These are phyloP conservation scores for Drosophila nr. perissopoda DNA, from an alignment of 2,888 invertebrate genomes.

Conservation along the genomic window DNA sequence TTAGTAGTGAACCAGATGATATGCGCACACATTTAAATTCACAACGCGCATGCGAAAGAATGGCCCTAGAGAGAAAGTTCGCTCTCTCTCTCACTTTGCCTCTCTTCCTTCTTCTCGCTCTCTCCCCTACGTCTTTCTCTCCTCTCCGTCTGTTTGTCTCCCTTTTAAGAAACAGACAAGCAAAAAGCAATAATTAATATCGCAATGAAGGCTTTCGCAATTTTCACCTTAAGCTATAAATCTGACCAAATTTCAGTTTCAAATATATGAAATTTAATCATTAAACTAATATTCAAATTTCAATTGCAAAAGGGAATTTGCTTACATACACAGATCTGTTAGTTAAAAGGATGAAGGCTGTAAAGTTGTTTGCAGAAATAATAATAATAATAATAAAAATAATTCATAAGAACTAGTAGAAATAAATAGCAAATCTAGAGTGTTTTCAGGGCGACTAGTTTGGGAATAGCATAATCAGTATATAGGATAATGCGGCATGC, in stretches of 20 bases:
- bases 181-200: background rate
- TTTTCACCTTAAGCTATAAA: background rate
- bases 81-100: background rate
- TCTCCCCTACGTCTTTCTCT: background rate
- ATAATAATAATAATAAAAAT: background rate
- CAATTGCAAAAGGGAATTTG: background rate
- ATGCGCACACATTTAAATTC: constrained; percentile 55
- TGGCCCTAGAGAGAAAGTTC: constrained; percentile 18
- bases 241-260: background rate
- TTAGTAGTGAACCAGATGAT: background rate
- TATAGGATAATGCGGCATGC: constrained; percentile 20
- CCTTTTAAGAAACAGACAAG: background rate
- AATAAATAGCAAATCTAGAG: background rate
- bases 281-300: background rate
- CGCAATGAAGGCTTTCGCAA: background rate
- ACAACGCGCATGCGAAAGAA: constrained; percentile 63
- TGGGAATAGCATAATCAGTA: background rate
- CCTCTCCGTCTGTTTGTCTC: background rate
- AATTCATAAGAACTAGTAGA: background rate
- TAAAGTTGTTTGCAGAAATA: background rate
- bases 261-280: background rate
- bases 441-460: constrained; percentile 1
- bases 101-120: background rate
- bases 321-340: background rate
- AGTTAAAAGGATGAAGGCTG: background rate